These are phyloP conservation scores for Varroa destructor DNA, from an alignment of 1,140 invertebrate genomes.

Conservation along the genomic window DNA sequence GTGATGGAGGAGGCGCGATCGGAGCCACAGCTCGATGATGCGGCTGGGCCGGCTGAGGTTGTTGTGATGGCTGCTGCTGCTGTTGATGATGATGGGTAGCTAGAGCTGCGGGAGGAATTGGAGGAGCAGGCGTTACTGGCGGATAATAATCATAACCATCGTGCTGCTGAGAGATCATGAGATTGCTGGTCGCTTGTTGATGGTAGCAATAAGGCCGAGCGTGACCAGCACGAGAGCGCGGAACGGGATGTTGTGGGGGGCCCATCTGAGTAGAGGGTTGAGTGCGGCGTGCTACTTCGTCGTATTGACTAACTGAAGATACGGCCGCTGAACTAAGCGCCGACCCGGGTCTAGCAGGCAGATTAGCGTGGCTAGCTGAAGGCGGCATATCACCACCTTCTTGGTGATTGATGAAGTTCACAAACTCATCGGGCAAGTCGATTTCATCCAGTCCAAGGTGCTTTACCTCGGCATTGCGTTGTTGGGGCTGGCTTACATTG, in stretches of 20 bases:
- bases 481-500: no score
- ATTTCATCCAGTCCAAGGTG: background rate
- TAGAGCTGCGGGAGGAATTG: slow-evolving; percentile 32
- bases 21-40: slow-evolving; percentile 39
- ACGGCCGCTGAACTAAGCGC: slow-evolving; percentile 22
- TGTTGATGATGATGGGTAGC: slow-evolving; percentile 34
- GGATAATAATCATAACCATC: slow-evolving; percentile 37
- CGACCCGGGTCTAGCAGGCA: background rate
- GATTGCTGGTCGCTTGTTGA: slow-evolving; percentile 31
- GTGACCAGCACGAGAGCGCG: background rate
- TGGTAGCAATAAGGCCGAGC: slow-evolving; percentile 30
- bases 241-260: slow-evolving; percentile 14
- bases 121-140: slow-evolving; percentile 33
- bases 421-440: background rate
- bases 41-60: slow-evolving; percentile 36
- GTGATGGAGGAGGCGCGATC: slow-evolving; percentile 33
- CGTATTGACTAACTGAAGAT: slow-evolving; percentile 25
- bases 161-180: slow-evolving; percentile 34
- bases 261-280: slow-evolving; percentile 2
- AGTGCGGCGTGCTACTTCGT: slow-evolving; percentile 2
- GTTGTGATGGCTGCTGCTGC: slow-evolving; percentile 34
- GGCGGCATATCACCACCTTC: background rate
- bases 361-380: no score
- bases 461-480: no score
- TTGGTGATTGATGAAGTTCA: slow-evolving; percentile 21